Conservation (phyloP, 1,140 invertebrate genomes). For the Zaprionus lachaisei region DNA sequence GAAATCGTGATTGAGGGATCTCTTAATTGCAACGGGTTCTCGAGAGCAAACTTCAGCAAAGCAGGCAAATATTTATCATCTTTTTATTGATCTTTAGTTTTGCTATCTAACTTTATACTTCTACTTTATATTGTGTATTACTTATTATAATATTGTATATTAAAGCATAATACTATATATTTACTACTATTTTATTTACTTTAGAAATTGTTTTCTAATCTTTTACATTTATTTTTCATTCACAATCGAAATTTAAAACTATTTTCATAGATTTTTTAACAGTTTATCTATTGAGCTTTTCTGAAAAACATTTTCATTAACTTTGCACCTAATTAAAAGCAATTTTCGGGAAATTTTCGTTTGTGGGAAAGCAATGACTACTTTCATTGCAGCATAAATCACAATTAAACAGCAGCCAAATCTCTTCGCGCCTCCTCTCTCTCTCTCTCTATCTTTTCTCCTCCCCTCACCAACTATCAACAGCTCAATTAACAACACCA, state of each 20-base stretch:
- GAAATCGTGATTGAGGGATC: slow-evolving; percentile 60
- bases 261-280: neutral
- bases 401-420: slow-evolving; percentile 32
- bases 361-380: slow-evolving; percentile 13
- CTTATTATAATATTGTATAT: neutral
- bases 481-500: slow-evolving; percentile 31
- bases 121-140: no score
- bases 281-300: neutral
- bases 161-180: no score
- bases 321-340: slow-evolving; percentile 3
- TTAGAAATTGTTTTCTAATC: neutral
- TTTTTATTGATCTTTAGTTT: slow-evolving; percentile 2
- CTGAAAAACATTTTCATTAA: neutral
- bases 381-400: slow-evolving; percentile 47
- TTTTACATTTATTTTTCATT: neutral
- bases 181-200: no score
- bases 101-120: neutral
- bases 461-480: slow-evolving; percentile 18
- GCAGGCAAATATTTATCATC: slow-evolving; percentile 1
- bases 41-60: slow-evolving; percentile 15
- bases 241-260: no score
- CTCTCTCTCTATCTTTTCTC: neutral
- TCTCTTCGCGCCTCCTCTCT: neutral
- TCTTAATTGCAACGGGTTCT: slow-evolving; percentile 40
- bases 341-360: slow-evolving; percentile 6